A percentile compares a stretch with the other conserved stretches of the same genome.
Conservation (phyloP, 2,113 vertebrate genomes). For the Tupaia chinensis region DNA sequence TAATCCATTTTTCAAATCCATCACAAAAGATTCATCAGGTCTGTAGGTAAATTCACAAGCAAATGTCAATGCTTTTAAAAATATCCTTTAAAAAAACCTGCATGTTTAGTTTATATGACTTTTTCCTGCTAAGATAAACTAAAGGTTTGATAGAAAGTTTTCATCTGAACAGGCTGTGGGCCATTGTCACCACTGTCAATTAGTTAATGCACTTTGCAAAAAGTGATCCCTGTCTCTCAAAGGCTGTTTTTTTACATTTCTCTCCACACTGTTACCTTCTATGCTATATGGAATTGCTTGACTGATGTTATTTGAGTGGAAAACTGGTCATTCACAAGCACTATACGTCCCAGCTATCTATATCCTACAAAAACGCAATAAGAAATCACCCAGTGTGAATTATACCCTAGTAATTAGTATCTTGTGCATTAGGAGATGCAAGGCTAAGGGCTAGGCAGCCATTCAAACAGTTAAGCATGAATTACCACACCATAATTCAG, state of each 20-base stretch:
- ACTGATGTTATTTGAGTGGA: background rate
- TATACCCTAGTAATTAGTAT: slow-evolving; percentile 70
- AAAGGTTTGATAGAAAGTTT: background rate
- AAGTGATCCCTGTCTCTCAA: slow-evolving; percentile 18
- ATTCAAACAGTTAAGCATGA: slow-evolving; percentile 74
- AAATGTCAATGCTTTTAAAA: background rate
- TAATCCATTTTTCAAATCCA: slow-evolving; percentile 50
- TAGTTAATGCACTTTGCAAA: slow-evolving; percentile 12
- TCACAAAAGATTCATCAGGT: slow-evolving; percentile 44
- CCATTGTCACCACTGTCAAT: background rate
- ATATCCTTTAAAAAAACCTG: background rate
- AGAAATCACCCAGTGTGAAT: slow-evolving; percentile 57
- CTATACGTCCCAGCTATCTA: background rate
- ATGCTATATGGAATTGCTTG: background rate
- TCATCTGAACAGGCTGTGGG: background rate
- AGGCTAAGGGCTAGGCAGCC: slow-evolving; percentile 69
- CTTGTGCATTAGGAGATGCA: background rate
- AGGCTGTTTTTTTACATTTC: slow-evolving; percentile 15
- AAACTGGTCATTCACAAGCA: background rate
- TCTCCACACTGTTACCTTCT: background rate
- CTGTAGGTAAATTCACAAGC: slow-evolving; percentile 32
- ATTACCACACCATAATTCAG: slow-evolving; percentile 76
- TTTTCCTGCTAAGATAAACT: background rate
- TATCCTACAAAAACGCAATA: slow-evolving; percentile 51
- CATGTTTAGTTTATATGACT: background rate